These are phyloP conservation scores for Sylvia borin DNA, from an alignment of 2,797 vertebrate species.

Conservation along the genomic window DNA sequence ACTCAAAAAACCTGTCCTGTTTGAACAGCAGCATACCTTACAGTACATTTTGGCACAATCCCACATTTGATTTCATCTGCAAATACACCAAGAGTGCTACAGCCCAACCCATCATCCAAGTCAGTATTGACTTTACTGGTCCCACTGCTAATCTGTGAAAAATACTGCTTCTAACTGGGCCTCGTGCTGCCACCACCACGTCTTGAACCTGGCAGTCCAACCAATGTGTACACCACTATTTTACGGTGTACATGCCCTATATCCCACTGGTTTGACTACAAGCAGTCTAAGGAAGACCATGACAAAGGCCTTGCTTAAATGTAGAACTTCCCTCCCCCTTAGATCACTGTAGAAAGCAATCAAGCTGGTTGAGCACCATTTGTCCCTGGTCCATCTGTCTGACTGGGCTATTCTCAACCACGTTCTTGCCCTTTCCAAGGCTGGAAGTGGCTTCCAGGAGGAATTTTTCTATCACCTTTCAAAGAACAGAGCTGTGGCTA, in stretches of 20 bases:
- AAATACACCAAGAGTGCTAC: not conserved
- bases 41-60: not conserved
- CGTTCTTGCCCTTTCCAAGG: not conserved
- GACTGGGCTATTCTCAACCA: not conserved
- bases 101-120: not conserved
- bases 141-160: not conserved
- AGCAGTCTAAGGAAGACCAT: not conserved
- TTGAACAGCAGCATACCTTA: not conserved
- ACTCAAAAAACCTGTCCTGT: not conserved
- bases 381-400: fast-evolving
- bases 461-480: not conserved
- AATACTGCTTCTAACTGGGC: not conserved
- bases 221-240: not conserved
- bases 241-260: not conserved
- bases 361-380: not conserved
- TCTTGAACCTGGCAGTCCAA: not conserved
- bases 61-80: not conserved
- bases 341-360: not conserved
- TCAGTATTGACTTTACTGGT: not conserved
- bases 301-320: not conserved
- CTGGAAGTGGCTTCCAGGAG: not conserved
- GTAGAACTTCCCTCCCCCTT: not conserved
- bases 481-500: not conserved
- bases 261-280: not conserved
- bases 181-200: not conserved